A percentile compares a stretch with the other conserved stretches of the same genome.
Evolutionary conservation across 2,113 vertebrate species (phyloP).

Genomic region (Ictidomys tridecemlineatus): DNA sequence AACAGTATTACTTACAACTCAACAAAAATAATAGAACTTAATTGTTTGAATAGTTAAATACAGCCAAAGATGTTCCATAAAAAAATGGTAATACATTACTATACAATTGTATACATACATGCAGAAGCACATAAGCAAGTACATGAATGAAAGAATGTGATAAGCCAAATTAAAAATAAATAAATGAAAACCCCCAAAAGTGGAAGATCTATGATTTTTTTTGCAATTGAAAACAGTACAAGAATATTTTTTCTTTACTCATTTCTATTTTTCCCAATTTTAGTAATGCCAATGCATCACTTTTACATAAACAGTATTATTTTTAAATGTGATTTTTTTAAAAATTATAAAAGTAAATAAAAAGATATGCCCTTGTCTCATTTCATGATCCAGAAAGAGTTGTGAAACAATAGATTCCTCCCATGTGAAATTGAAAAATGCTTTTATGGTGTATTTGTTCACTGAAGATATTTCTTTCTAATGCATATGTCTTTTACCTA

Average conservation of each 20-base stretch:
- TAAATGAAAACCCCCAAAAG: too few species aligned
- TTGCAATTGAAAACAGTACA: not conserved
- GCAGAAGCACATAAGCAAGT: not conserved
- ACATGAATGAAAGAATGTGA: not conserved
- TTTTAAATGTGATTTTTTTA: not conserved
- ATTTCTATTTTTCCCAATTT: not conserved
- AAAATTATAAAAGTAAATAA: not conserved
- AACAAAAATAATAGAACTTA: not conserved
- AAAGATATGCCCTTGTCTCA: not conserved
- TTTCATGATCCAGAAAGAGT: not conserved
- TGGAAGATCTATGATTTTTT: not conserved
- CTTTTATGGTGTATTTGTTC: slow-evolving; percentile 1
- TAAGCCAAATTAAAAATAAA: not conserved
- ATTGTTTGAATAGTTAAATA: not conserved
- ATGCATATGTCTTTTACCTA: not conserved
- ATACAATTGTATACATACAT: not conserved
- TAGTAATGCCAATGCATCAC: not conserved
- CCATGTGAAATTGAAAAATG: not conserved
- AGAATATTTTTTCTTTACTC: not conserved
- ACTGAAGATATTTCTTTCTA: slow-evolving; percentile 64
- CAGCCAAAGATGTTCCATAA: not conserved
- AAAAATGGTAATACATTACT: not conserved
- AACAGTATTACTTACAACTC: not conserved
- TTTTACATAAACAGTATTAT: not conserved
- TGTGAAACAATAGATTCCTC: not conserved